Evolutionary conservation across 1,140 invertebrate genomes (phyloP).

Genomic region (Popillia japonica): DNA sequence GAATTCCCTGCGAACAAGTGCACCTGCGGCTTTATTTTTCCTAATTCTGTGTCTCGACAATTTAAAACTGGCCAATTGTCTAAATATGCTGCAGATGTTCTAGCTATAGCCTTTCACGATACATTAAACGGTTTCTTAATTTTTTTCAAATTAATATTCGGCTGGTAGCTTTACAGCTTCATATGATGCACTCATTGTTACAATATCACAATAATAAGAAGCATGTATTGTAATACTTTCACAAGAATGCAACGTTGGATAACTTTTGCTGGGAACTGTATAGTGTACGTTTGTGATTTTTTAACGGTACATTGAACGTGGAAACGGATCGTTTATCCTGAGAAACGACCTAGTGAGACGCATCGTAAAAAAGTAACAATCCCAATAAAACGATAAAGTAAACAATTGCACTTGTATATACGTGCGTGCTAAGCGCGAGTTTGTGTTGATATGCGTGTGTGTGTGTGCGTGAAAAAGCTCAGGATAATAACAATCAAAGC

Average conservation of each 20-base stretch:
- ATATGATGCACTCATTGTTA: no score
- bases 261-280: neutral
- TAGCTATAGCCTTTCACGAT: no score
- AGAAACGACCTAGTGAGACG: constrained; percentile 26
- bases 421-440: neutral
- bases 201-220: no score
- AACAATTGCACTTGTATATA: constrained; percentile 30
- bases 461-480: constrained; percentile 36
- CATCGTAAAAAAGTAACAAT: constrained; percentile 35
- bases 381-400: constrained; percentile 35
- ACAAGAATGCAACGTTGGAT: neutral
- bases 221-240: neutral
- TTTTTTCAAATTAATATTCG: no score
- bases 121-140: no score
- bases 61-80: no score
- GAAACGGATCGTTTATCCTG: constrained; percentile 25
- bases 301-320: constrained; percentile 29
- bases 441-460: neutral
- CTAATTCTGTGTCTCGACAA: no score
- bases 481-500: constrained; percentile 43
- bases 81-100: no score
- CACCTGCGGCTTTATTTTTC: no score
- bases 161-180: no score
- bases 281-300: neutral
- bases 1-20: no score